Evolutionary conservation across 2,797 vertebrate genomes (phyloP).

Genomic region (Lates japonicus): DNA sequence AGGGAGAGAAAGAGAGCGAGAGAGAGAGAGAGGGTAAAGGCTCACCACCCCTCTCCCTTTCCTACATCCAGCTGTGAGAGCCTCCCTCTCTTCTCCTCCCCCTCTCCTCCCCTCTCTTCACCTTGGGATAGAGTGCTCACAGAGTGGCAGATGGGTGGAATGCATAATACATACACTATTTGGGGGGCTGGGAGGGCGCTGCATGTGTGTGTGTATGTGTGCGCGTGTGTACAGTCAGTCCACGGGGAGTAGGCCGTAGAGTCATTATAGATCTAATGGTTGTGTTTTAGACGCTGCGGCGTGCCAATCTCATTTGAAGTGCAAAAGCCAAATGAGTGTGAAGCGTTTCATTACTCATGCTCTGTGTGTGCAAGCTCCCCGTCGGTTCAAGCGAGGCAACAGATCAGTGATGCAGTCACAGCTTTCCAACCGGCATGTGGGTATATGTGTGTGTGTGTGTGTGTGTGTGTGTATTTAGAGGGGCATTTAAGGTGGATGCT

Average conservation of each 20-base stretch:
- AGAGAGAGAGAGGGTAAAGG: conserved; percentile 24
- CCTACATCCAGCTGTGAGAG: conserved; percentile 79
- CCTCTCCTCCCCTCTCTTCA: conserved; percentile 77
- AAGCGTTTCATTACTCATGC: conserved; percentile 83
- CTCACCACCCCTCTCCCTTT: conserved; percentile 37
- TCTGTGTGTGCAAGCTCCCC: conserved; percentile 53
- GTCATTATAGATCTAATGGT: conserved; percentile 94
- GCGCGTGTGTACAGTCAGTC: conserved; percentile 58
- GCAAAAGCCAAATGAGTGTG: conserved; percentile 84
- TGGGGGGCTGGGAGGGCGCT: conserved; percentile 61
- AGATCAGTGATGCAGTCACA: conserved; percentile 77
- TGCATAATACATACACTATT: conserved; percentile 93
- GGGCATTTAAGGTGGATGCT: conserved; percentile 50
- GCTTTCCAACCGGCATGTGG: conserved; percentile 67
- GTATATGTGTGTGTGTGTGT: background rate
- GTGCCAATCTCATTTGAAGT: conserved; percentile 89
- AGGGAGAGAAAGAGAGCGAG: background rate
- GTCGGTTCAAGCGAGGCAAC: conserved; percentile 62
- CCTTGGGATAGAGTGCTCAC: conserved; percentile 85
- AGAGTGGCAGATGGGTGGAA: conserved; percentile 93
- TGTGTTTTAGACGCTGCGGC: no score
- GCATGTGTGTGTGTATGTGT: conserved; percentile 39
- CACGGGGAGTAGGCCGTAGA: conserved; percentile 80
- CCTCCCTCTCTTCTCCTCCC: conserved; percentile 73
- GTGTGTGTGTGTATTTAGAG: conserved; percentile 42